Conservation (phyloP, 2,113 vertebrate species). For the Uria lomvia region DNA sequence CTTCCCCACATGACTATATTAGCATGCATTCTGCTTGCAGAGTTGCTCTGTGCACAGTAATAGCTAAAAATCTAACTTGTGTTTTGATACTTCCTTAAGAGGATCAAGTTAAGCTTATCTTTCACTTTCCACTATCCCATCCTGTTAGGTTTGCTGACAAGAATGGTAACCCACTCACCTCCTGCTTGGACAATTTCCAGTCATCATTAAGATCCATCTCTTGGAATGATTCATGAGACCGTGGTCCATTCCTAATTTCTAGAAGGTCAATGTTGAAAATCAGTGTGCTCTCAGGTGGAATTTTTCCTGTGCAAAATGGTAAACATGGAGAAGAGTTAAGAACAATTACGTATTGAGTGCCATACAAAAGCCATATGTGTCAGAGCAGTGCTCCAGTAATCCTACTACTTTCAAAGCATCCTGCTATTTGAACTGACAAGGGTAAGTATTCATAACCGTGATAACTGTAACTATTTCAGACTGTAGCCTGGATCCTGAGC, state of each 20-base stretch:
- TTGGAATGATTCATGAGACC: conserved; percentile 96
- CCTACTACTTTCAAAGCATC: not conserved
- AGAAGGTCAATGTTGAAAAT: conserved; percentile 91
- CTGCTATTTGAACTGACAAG: not conserved
- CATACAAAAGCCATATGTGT: rapidly evolving
- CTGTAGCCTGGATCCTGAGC: not conserved
- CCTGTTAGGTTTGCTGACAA: not conserved
- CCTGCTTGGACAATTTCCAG: conserved; percentile 92
- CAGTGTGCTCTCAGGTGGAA: conserved; percentile 92
- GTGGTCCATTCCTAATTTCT: conserved; percentile 94
- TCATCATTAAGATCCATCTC: conserved; percentile 98
- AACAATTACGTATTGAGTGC: not conserved
- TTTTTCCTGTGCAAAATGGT: conserved; percentile 81
- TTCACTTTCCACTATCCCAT: not conserved
- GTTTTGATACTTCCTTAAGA: not conserved
- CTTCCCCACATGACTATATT: not conserved
- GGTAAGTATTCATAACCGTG: not conserved
- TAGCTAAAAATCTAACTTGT: not conserved
- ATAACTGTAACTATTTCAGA: not conserved
- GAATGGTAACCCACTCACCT: conserved; percentile 73
- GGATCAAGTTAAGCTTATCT: not conserved
- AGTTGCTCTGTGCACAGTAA: not conserved
- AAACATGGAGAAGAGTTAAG: not conserved
- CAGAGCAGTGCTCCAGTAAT: not conserved
- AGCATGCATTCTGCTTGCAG: not conserved